Evolutionary conservation across 2,113 vertebrate genomes (phyloP).

Genomic region (Notarius lentiginosus): DNA sequence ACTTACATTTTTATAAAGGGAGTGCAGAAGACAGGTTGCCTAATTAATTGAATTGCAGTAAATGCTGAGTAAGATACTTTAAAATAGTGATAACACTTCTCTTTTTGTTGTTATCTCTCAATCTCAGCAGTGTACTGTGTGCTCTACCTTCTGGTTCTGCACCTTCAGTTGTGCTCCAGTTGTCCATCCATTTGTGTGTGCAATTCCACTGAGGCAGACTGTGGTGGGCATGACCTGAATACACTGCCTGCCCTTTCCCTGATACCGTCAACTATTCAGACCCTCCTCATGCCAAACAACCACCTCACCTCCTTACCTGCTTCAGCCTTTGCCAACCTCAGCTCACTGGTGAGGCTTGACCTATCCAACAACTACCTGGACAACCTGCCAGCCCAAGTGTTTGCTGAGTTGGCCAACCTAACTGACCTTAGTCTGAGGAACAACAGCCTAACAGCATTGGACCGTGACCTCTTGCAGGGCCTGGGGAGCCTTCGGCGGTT

Average conservation of each 20-base stretch:
- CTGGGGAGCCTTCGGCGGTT: slow-evolving; percentile 80
- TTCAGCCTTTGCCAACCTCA: slow-evolving; percentile 86
- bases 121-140: slow-evolving; percentile 78
- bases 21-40: background rate
- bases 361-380: slow-evolving; percentile 98
- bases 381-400: slow-evolving; percentile 85
- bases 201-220: slow-evolving; percentile 84
- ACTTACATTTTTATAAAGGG: background rate
- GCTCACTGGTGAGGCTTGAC: slow-evolving; percentile 88
- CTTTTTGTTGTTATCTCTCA: slow-evolving; percentile 7
- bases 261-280: slow-evolving; percentile 82
- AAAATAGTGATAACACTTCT: background rate
- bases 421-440: slow-evolving; percentile 89
- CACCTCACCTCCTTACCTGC: slow-evolving; percentile 82
- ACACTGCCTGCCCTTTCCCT: slow-evolving; percentile 81
- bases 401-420: slow-evolving; percentile 87
- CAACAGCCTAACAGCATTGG: slow-evolving; percentile 91
- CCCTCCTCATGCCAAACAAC: slow-evolving; percentile 93
- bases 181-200: slow-evolving; percentile 90
- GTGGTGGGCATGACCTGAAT: slow-evolving; percentile 84
- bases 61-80: background rate
- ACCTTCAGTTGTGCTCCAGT: slow-evolving; percentile 69
- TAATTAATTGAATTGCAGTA: background rate
- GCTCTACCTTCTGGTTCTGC: slow-evolving; percentile 75
- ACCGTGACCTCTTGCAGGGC: slow-evolving; percentile 86